Evolutionary conservation across 2,888 invertebrate genomes (phyloP), one percentile per base, ranked within the genome.

Genomic region (Fragum whitleyi): DNA sequence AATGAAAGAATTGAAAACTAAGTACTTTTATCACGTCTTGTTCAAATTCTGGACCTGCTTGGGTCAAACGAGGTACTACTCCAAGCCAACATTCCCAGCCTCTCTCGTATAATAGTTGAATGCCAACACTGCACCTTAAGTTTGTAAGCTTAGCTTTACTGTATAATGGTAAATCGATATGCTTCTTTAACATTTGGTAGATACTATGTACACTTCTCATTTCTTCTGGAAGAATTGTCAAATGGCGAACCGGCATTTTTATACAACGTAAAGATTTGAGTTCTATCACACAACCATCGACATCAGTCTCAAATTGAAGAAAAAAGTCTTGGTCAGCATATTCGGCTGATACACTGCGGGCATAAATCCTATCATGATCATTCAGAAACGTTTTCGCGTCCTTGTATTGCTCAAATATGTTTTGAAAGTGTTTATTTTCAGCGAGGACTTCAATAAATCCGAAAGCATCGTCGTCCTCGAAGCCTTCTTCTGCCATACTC

Each of bases 71-170:
- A 36, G 78, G 82, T 32, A 79, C 53, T 21, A 83, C n/a, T 62
- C 65, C 79, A 14, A 79, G 7, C 73, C 71, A 71, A 47, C 77
- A 62, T 71, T 70, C 77, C 70, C 70, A 77, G 23, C 81, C 81
- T 19, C 32, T 26, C 51, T 72, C 75, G 47, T 82, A 76, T 57
- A 79, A 82, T n/a, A 82, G 29, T 21, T 82, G 78, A 62, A 73
- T 67, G 16, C 82, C 82, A 19, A 82, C 47, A 19, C 36, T 57
- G 21, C 72, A 28, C 5, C 53, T 62, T 28, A 82, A 81, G 23
- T 53, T 81, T 7, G 42, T 39, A 14, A 74, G 42, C 36, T 82
- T 42, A 39, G 39, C 26, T 75, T 62, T 67, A 21, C 62, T 42
- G 61, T 75, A 82, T 36, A 23, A 0, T 47, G 78, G 29, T 26